Base-by-base conservation (phyloP, 2,888 invertebrate genomes). In the Aleiodes testaceus region DNA sequence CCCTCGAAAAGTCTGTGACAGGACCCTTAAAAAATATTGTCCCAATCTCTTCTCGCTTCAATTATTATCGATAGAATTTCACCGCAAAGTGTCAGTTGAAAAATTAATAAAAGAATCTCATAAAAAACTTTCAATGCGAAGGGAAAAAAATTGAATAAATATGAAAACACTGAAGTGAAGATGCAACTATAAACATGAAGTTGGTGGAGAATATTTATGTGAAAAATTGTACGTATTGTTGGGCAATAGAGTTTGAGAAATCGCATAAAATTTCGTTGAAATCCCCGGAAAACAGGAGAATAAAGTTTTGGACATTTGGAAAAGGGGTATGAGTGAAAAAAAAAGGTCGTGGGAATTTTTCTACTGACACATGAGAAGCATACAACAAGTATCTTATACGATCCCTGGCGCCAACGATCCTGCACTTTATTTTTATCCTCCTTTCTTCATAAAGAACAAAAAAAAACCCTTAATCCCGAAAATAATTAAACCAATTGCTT, bases 271-370 rank as follows among this genome's bases (percentile, higher is more conserved):
- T 45, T 30, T 30, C n/a, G 3, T 26, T 9, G 49, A n/a, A 61
- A 50, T 47, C 12, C n/a, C 18, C 61, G 63, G 16, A 36, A 49
- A 59, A 64, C 16, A 59, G 64, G 18, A 30, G 30, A 55, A 59
- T 45, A 42, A 66, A 63, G 45, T 63, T 20, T 45, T 65, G 44
- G 70, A 63, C 14, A 61, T 59, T 61, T 45, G 26, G 14, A 68
- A 50, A 53, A n/a, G 45, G 59, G 53, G 63, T 30, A 50, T 47
- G 53, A 20, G 44, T 53, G 65, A 59, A 52, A 66, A 63, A 63
- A 18, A 7, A 47, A 20, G 12, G 44, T 63, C 11, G 63, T 45
- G 45, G 45, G 26, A 63, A 63, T 63, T 63, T 45, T 63, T 44
- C 44, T 22, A 44, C 22, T 63, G 44, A 45, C 63, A 63, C 63